Evolutionary conservation across 1,140 invertebrate genomes (phyloP).

Genomic region (Procambarus clarkii): DNA sequence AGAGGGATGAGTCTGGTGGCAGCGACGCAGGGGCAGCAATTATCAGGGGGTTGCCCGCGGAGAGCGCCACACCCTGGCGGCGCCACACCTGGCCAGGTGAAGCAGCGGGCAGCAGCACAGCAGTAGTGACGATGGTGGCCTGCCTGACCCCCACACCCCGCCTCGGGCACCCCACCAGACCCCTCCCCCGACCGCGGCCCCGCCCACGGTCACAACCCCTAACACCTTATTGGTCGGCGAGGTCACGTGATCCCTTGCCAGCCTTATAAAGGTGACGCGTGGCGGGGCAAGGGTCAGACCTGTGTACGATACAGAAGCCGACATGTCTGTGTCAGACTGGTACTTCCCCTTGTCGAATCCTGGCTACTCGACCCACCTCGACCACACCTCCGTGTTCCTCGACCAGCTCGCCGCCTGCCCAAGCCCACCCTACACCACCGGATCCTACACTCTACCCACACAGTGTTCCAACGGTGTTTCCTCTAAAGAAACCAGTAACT

Average conservation of each 20-base stretch:
- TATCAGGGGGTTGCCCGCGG: conserved; percentile 51
- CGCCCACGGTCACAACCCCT: conserved; percentile 61
- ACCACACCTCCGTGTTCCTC: conserved; percentile 26
- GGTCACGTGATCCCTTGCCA: conserved; percentile 53
- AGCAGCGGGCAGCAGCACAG: conserved; percentile 38
- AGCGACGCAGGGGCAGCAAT: conserved; percentile 35
- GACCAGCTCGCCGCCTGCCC: conserved; percentile 39
- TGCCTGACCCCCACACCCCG: conserved; percentile 63
- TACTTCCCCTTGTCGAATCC: conserved; percentile 50
- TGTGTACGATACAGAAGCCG: conserved; percentile 19
- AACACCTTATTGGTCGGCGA: conserved; percentile 59
- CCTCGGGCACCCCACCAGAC: conserved; percentile 45
- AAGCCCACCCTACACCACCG: conserved; percentile 44
- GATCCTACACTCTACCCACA: conserved; percentile 32
- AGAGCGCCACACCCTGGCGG: conserved; percentile 55
- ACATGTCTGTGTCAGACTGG: conserved; percentile 64
- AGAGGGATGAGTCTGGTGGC: not conserved
- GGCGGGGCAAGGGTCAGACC: conserved; percentile 69
- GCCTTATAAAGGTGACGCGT: conserved; percentile 63
- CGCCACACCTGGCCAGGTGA: conserved; percentile 60
- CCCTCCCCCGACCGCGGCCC: conserved; percentile 56
- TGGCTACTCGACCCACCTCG: conserved; percentile 42
- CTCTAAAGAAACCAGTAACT: conserved; percentile 17
- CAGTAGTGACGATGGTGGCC: conserved; percentile 40
- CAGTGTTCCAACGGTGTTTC: conserved; percentile 32